Percentiles rank a stretch among this genome's conserved stretches.
phyloP scores from a whole-genome alignment of 1,140 invertebrate genomes.

The Hyphantria cunea region DNA sequence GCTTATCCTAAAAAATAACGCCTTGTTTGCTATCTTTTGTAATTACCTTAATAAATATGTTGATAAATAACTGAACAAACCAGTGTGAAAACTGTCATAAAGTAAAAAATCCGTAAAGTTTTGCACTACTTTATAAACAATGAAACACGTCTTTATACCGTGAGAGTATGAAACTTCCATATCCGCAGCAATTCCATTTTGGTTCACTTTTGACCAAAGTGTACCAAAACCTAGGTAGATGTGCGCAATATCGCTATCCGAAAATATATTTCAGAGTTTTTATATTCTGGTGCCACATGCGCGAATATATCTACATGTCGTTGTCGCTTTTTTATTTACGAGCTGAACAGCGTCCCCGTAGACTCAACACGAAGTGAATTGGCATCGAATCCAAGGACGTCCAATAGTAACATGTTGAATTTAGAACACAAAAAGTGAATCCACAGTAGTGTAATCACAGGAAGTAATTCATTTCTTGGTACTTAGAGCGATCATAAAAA shows the following conservation, averaged over 20 bases:
- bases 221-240: too few species aligned
- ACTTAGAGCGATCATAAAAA: too few species aligned
- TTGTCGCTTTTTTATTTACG: constrained; percentile 24
- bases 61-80: too few species aligned
- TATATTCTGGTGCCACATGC: constrained; percentile 8
- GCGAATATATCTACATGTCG: constrained; percentile 3
- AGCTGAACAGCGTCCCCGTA: constrained; percentile 5
- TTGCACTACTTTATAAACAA: too few species aligned
- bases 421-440: constrained; percentile 13
- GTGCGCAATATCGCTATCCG: not conserved
- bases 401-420: constrained; percentile 22
- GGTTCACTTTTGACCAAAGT: not conserved
- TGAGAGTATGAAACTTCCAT: not conserved
- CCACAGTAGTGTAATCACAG: too few species aligned
- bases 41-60: too few species aligned
- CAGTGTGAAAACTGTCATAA: too few species aligned
- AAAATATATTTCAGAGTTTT: not conserved
- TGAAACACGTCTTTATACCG: too few species aligned
- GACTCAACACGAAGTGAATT: constrained; percentile 21
- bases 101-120: too few species aligned
- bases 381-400: constrained; percentile 17
- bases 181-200: not conserved
- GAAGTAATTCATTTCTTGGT: too few species aligned
- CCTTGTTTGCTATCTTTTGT: too few species aligned
- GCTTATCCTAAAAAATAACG: too few species aligned